phyloP scores from a whole-genome alignment of 30 jellyfish, hydroid and myxozoan species.

The Aurelia sp. region DNA sequence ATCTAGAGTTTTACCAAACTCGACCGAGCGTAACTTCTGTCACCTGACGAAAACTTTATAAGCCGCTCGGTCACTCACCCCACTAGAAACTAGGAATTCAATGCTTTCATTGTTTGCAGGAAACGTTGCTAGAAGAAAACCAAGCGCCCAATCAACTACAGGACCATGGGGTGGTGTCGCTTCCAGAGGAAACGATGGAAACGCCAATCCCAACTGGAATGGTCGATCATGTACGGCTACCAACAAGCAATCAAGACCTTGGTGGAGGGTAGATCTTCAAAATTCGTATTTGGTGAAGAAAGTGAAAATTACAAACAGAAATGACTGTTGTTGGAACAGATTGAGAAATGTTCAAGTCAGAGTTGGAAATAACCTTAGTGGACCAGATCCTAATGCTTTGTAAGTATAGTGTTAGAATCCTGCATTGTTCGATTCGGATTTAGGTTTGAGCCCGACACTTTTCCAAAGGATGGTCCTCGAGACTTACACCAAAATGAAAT shows the following conservation, averaged over 20 bases:
- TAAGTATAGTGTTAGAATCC: neutral
- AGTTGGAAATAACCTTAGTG: conserved; percentile 32
- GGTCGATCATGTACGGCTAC: conserved; percentile 57
- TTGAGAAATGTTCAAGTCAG: conserved; percentile 39
- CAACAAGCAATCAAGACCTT: conserved; percentile 34
- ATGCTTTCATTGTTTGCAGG: neutral
- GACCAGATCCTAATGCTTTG: conserved; percentile 31
- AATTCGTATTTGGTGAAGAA: neutral
- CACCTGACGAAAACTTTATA: too few relatives aligned
- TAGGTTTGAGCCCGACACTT: too few relatives aligned
- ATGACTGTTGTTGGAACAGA: conserved; percentile 61
- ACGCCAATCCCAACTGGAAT: conserved; percentile 36
- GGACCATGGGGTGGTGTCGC: conserved; percentile 69
- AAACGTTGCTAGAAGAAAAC: conserved; percentile 61
- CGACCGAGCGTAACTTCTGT: too few relatives aligned
- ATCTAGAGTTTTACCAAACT: too few relatives aligned
- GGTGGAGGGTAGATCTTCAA: conserved; percentile 77
- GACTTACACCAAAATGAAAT: too few relatives aligned
- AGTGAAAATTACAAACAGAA: conserved; percentile 49
- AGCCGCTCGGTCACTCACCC: too few relatives aligned
- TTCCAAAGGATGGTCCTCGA: too few relatives aligned
- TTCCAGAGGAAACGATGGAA: conserved; percentile 59
- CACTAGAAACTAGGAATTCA: neutral
- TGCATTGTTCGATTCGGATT: neutral
- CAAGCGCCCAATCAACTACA: conserved; percentile 55